Evolutionary conservation across 2,888 invertebrate genomes (phyloP), one percentile per base, ranked within the genome.

Genomic region (Plagodis pulveraria): DNA sequence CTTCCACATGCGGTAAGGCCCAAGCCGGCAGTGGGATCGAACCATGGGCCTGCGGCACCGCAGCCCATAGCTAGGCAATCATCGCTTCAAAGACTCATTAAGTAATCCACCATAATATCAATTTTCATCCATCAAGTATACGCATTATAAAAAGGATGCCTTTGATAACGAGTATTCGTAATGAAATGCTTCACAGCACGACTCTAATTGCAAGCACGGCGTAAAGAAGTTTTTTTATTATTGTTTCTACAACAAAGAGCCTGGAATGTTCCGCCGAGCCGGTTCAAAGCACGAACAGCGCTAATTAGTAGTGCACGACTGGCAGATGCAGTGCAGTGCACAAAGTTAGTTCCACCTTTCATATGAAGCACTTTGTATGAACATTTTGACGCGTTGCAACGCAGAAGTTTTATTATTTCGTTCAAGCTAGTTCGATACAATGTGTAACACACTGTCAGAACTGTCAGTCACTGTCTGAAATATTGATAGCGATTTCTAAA

Each of bases 241-340:
- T 63, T 56, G 60, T 65, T 63, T 55, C 42, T 63, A 48, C 44
- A 60, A 63, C 58, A 63, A 65, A 65, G 63, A 60, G 12, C 22
- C n/a, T 12, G 54, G 48, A 57, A 50, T 54, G 50, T 42, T 49
- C 5, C 40, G 35, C 43, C 46, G 49, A 56, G 64, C 53, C 51
- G 50, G 64, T 70, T 73, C 69, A 75, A 77, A 68, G 72, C 63
- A 56, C 61, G 59, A 62, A 65, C 63, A 76, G 64, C 72, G 77
- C 83, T 85, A 86, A 86, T 86, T 86, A 85, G 78, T 74, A 82
- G 79, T 73, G 74, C 71, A 70, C n/a, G n/a, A n/a, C 72, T 71
- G 68, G 64, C 65, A 51, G 54, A 49, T 50, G 59, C 63, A 63
- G 55, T 59, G 74, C 75, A 74, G 22, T 22, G 22, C 22, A 22